Conservation (phyloP, 1,140 invertebrate genomes). For the Ooceraea biroi region DNA sequence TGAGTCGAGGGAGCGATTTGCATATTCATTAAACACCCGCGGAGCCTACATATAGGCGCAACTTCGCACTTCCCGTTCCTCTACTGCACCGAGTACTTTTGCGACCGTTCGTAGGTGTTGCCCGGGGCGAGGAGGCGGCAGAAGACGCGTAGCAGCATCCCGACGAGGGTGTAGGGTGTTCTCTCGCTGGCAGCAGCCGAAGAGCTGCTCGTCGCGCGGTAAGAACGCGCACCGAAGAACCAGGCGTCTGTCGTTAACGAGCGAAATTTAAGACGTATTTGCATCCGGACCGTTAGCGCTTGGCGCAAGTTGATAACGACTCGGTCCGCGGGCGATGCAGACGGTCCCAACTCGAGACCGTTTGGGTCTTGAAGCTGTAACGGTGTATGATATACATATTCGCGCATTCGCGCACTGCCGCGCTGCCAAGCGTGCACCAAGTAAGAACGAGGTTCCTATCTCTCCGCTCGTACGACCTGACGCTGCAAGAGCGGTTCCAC, state of each 20-base stretch:
- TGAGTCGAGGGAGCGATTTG: conserved; percentile 79
- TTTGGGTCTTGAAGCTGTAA: conserved; percentile 5
- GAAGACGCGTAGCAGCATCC: conserved; percentile 21
- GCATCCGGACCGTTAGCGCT: conserved; percentile 82
- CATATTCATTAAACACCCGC: conserved; percentile 84
- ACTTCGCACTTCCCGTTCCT: conserved; percentile 27
- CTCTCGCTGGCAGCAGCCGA: not conserved
- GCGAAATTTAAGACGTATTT: conserved; percentile 84
- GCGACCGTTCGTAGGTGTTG: conserved; percentile 15
- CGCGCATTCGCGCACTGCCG: conserved; percentile 23
- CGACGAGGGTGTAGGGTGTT: not conserved
- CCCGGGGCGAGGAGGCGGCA: conserved; percentile 24
- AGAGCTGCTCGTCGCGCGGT: conserved; percentile 24
- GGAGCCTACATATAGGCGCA: conserved; percentile 47
- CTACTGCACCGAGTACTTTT: conserved; percentile 16
- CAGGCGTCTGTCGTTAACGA: conserved; percentile 82
- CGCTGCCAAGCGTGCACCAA: conserved; percentile 2
- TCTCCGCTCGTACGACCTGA: conserved; percentile 4
- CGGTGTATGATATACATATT: conserved; percentile 43
- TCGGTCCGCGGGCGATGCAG: conserved; percentile 38
- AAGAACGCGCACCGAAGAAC: conserved; percentile 42
- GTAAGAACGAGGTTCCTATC: conserved; percentile 44
- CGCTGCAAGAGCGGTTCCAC: conserved; percentile 1
- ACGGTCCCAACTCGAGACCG: not conserved
- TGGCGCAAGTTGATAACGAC: conserved; percentile 81